A percentile compares a stretch with the other conserved stretches of the same genome.
These are phyloP conservation scores for Choloepus didactylus DNA, from an alignment of 2,797 vertebrate genomes.

Conservation along the genomic window DNA sequence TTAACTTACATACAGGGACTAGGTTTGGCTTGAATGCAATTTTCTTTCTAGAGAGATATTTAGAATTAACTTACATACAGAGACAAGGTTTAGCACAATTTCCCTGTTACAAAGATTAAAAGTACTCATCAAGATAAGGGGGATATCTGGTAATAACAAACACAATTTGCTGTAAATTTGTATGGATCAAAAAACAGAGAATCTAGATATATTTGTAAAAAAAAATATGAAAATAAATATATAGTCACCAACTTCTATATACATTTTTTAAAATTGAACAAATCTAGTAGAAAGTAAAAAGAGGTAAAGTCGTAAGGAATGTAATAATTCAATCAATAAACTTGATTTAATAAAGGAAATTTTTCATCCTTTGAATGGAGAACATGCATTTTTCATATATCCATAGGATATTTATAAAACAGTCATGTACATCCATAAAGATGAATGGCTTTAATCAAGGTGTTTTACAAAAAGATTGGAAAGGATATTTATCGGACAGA, in stretches of 20 bases:
- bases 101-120: slow-evolving; percentile 42
- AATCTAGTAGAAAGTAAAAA: slow-evolving; percentile 51
- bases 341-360: slow-evolving; percentile 26
- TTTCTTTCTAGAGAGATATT: not conserved
- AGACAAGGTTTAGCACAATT: not conserved
- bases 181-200: not conserved
- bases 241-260: not conserved
- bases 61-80: not conserved
- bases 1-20: not conserved
- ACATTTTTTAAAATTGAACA: slow-evolving; percentile 14
- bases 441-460: slow-evolving; percentile 34
- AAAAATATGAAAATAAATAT: slow-evolving; percentile 34
- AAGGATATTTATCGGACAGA: slow-evolving; percentile 21
- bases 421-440: not conserved
- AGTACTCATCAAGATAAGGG: not conserved
- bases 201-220: not conserved
- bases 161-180: not conserved
- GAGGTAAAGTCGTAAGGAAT: not conserved
- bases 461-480: not conserved
- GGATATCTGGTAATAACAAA: not conserved
- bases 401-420: slow-evolving; percentile 23
- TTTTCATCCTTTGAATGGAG: slow-evolving; percentile 16
- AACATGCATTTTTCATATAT: not conserved
- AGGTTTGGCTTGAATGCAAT: not conserved
- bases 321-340: slow-evolving; percentile 17